phyloP scores from a whole-genome alignment of 2,888 invertebrate species.

The Caenorhabditis parvicauda region DNA sequence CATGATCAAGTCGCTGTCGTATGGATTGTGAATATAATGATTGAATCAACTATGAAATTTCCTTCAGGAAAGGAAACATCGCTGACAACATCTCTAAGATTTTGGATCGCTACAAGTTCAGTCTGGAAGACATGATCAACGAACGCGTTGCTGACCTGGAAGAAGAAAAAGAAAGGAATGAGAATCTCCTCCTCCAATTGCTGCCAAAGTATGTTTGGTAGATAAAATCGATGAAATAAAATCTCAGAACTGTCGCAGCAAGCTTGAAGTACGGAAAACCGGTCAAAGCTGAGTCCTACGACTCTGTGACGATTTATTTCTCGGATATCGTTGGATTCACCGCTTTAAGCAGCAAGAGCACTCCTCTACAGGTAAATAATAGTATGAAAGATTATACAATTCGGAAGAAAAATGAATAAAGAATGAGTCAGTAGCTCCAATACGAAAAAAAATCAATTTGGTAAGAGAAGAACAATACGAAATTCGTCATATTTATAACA shows the following conservation, averaged over 20 bases:
- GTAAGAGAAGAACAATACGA: background rate
- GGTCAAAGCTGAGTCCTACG: constrained; percentile 39
- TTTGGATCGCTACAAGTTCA: constrained; percentile 95
- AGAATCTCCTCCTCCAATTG: constrained; percentile 69
- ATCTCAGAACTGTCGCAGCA: constrained; percentile 28
- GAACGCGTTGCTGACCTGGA: constrained; percentile 85
- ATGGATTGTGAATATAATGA: constrained; percentile 73
- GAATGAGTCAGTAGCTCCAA: background rate
- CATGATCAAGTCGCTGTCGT: constrained; percentile 83
- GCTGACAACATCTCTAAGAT: constrained; percentile 97
- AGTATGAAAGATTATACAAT: background rate
- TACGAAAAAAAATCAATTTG: background rate
- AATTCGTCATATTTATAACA: background rate
- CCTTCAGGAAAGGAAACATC: constrained; percentile 83
- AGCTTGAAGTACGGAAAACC: constrained; percentile 37
- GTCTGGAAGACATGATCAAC: constrained; percentile 86
- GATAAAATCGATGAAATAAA: background rate
- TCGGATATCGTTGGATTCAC: constrained; percentile 49
- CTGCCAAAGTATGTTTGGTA: constrained; percentile 70
- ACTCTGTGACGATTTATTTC: constrained; percentile 41
- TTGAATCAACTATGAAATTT: background rate
- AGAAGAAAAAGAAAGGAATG: constrained; percentile 80
- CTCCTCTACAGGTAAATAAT: constrained; percentile 24
- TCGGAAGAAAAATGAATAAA: background rate
- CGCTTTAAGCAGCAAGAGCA: constrained; percentile 39